Base-by-base conservation (phyloP, 2,888 invertebrate genomes). In the Philonicus albiceps region DNA sequence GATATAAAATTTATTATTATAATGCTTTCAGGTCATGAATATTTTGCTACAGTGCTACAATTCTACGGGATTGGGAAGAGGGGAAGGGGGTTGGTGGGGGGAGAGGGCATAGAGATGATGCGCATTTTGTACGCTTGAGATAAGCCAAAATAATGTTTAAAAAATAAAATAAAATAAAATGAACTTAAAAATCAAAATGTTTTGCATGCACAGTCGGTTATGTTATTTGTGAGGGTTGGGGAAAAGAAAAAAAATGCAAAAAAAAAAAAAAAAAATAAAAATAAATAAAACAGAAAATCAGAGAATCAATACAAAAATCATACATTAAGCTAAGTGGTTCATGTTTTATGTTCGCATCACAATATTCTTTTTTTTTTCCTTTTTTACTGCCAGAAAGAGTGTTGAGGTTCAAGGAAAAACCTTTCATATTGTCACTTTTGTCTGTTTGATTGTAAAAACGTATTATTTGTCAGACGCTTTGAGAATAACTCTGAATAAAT, bases 1-100 rank as follows among this genome's bases (percentile, higher is more conserved):
- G 43, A 83, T 64, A 64, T 34, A 64, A 83, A 64, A 64, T 49
- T 78, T 49, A 78, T 49, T 76, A 76, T 76, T 76, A 76, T 22
- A 40, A 76, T 76, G 76, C 37, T 76, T 76, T 76, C 40, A 40
- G 40, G 22, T 19, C 64, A 64, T 64, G 64, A 64, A 64, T 64
- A 22, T 64, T 64, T 64, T 19, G 22, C 64, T 64, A 64, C 27
- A 22, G 64, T 19, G 55, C 22, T 55, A 55, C 22, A 19, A 22
- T 19, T 22, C 64, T 64, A 22, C 64, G 1, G 27, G 64, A n/a
- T n/a, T n/a, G n/a, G n/a, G n/a, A n/a, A n/a, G n/a, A n/a, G n/a
- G n/a, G n/a, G n/a, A n/a, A n/a, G n/a, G n/a, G n/a, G n/a, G n/a
- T n/a, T n/a, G n/a, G n/a, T n/a, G 64, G 27, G 27, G 64, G 22